Percentiles rank a stretch among this genome's conserved stretches.
Evolutionary conservation across 2,113 vertebrate species (phyloP).

Genomic region (Harpagus bidentatus): DNA sequence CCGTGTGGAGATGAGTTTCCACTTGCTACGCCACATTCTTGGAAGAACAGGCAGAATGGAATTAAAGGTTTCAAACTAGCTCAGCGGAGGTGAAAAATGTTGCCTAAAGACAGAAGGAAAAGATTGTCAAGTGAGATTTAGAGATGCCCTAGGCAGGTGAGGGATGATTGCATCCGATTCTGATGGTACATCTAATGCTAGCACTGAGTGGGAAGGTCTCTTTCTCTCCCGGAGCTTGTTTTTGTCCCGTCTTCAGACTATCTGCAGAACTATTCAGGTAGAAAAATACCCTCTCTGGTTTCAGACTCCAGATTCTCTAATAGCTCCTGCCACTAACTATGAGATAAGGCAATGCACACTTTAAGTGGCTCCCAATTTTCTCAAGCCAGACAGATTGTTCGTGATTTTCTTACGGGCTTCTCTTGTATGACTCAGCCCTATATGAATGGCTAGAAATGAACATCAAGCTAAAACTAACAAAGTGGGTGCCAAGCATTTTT

Average conservation of each 20-base stretch:
- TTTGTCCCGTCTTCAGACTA: neutral
- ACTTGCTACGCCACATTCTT: neutral
- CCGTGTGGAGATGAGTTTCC: conserved; percentile 6
- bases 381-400: conserved; percentile 10
- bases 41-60: conserved; percentile 30
- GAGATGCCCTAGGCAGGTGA: conserved; percentile 32
- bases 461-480: conserved; percentile 50
- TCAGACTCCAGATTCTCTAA: neutral
- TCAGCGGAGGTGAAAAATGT: conserved; percentile 52
- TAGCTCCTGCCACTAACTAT: neutral
- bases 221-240: neutral
- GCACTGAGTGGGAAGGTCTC: neutral
- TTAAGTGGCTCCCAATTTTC: conserved; percentile 27
- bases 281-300: conserved; percentile 4
- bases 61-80: conserved; percentile 35
- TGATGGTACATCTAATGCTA: neutral
- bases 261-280: neutral
- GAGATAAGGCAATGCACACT: neutral
- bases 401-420: neutral
- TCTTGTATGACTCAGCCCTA: conserved; percentile 46
- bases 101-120: conserved; percentile 56
- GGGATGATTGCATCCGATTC: neutral
- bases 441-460: conserved; percentile 21
- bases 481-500: conserved; percentile 28
- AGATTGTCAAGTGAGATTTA: conserved; percentile 52